A percentile compares a stretch with the other conserved stretches of the same genome.
Conservation (phyloP, 2,888 invertebrate genomes). For the Drepana falcataria region DNA sequence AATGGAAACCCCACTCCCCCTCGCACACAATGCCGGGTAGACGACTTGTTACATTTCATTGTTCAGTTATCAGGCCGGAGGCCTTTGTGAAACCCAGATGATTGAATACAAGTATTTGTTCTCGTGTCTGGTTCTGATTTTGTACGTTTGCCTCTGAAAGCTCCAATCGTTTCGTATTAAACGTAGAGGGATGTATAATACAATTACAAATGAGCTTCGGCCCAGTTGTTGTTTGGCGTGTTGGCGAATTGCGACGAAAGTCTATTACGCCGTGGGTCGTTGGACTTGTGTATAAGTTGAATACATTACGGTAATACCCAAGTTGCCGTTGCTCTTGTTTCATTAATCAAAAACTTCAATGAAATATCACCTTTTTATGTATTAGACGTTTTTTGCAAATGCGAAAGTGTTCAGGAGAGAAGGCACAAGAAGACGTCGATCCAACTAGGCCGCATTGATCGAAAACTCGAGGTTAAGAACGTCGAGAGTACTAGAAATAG, state of each 20-base stretch:
- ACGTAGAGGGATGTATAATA: slow-evolving; percentile 39
- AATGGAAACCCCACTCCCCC: slow-evolving; percentile 61
- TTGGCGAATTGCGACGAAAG: not conserved
- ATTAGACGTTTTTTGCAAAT: not conserved
- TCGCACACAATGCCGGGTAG: slow-evolving; percentile 72
- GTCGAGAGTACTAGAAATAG: too few species aligned
- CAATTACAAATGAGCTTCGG: slow-evolving; percentile 51
- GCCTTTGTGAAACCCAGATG: slow-evolving; percentile 74
- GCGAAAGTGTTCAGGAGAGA: too few species aligned
- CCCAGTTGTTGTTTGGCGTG: slow-evolving; percentile 27
- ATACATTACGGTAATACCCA: not conserved
- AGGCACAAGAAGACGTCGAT: too few species aligned
- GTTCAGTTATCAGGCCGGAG: slow-evolving; percentile 75
- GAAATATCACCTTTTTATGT: not conserved
- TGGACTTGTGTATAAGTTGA: not conserved
- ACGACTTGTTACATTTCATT: slow-evolving; percentile 79
- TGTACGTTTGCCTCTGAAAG: slow-evolving; percentile 64
- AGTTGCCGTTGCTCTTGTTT: not conserved
- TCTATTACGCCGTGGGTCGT: not conserved
- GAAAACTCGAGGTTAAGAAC: too few species aligned
- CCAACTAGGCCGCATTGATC: too few species aligned
- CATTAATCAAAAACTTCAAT: not conserved
- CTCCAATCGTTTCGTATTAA: slow-evolving; percentile 57
- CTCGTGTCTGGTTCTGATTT: slow-evolving; percentile 72
- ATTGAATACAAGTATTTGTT: slow-evolving; percentile 79